Evolutionary conservation across 2,113 vertebrate genomes (phyloP).

Genomic region (Drymodes brunneopygia): DNA sequence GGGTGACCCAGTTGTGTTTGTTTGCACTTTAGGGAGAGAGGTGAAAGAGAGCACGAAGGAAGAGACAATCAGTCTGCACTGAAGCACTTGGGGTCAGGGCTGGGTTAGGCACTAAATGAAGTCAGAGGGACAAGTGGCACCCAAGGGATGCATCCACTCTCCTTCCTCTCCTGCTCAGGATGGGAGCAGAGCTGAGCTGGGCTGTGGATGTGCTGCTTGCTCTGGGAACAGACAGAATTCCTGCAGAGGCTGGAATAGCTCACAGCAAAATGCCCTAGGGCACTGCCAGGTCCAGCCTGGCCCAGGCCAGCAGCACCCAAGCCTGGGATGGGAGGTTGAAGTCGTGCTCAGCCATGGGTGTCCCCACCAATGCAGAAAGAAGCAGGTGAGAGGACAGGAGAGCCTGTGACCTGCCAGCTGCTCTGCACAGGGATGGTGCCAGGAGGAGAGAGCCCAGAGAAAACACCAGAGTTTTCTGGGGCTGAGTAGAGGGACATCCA

Average conservation of each 20-base stretch:
- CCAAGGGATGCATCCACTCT: neutral
- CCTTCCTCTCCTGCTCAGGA: neutral
- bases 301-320: neutral
- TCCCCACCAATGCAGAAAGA: neutral
- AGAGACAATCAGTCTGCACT: constrained; percentile 59
- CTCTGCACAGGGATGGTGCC: neutral
- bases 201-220: neutral
- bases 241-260: neutral
- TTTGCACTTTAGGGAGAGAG: constrained; percentile 57
- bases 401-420: neutral
- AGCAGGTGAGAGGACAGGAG: neutral
- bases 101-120: neutral
- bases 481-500: neutral
- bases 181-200: neutral
- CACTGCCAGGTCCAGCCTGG: neutral
- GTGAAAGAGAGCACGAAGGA: neutral
- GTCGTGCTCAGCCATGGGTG: neutral
- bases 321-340: neutral
- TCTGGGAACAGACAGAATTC: neutral
- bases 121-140: neutral
- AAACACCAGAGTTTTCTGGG: neutral
- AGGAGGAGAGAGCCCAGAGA: neutral
- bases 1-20: rapidly evolving
- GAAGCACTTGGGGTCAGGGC: constrained; percentile 7
- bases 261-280: neutral